These are phyloP conservation scores for Oreochromis niloticus DNA, from an alignment of 2,113 vertebrate species.

Conservation along the genomic window DNA sequence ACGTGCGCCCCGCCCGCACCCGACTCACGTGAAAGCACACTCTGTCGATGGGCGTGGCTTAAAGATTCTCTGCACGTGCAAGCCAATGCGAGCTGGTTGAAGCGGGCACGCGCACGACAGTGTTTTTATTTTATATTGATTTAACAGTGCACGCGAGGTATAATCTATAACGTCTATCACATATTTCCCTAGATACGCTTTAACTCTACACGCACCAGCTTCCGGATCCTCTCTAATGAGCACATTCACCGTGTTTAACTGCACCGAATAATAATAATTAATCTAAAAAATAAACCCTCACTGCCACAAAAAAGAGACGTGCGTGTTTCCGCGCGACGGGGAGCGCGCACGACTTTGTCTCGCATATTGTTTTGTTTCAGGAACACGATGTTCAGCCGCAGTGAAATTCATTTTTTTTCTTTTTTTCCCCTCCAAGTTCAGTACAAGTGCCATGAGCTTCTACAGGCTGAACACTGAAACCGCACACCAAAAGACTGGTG, in stretches of 20 bases:
- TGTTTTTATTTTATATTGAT: not conserved
- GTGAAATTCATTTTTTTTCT: not conserved
- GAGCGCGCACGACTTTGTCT: not conserved
- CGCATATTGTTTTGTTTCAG: not conserved
- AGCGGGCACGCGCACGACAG: not conserved
- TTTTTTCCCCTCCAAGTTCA: not conserved
- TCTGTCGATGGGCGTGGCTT: slow-evolving; percentile 32
- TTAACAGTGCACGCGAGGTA: not conserved
- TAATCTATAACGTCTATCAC: not conserved
- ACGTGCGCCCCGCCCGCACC: slow-evolving; percentile 47
- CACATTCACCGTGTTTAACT: not conserved
- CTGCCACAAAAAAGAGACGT: not conserved
- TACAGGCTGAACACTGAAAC: not conserved
- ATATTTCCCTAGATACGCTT: not conserved
- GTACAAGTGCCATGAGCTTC: not conserved
- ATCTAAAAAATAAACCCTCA: not conserved
- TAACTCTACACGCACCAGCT: not conserved
- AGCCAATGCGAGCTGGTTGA: not conserved
- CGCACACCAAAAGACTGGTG: not conserved
- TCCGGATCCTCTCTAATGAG: not conserved
- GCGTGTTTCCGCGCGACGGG: not conserved
- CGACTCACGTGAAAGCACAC: slow-evolving; percentile 49
- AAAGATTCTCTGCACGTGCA: slow-evolving; percentile 22
- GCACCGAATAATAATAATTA: not conserved
- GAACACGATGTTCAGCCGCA: slow-evolving; percentile 44